Evolutionary conservation across 2,113 vertebrate genomes (phyloP).

Genomic region (Lethenteron reissneri): DNA sequence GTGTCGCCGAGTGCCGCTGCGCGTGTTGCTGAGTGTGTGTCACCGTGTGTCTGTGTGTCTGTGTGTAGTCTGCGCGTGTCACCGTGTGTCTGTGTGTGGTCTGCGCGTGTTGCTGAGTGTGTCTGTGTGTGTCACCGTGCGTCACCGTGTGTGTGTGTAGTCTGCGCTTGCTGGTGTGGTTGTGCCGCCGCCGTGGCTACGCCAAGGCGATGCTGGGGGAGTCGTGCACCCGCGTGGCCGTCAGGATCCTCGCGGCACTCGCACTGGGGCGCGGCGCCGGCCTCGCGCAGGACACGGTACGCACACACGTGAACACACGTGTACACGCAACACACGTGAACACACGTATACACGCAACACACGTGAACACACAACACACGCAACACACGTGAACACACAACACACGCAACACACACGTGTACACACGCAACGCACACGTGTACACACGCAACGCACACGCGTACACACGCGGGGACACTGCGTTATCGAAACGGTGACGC

Average conservation of each 20-base stretch:
- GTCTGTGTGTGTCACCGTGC: neutral
- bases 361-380: too few relatives aligned
- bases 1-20: too few relatives aligned
- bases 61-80: too few relatives aligned
- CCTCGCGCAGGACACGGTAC: constrained; percentile 58
- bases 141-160: constrained; percentile 19
- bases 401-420: too few relatives aligned
- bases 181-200: constrained; percentile 36
- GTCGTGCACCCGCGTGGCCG: constrained; percentile 55
- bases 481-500: neutral
- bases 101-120: too few relatives aligned
- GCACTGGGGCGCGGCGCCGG: constrained; percentile 61
- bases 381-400: too few relatives aligned
- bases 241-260: constrained; percentile 53
- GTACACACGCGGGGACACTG: neutral
- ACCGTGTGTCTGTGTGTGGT: too few relatives aligned
- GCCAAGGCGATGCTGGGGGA: constrained; percentile 67
- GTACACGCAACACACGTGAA: neutral
- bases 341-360: neutral
- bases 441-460: too few relatives aligned
- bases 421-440: too few relatives aligned
- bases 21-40: too few relatives aligned
- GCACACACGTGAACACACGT: neutral
- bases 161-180: constrained; percentile 54
- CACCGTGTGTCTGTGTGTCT: too few relatives aligned